A percentile compares a stretch with the other conserved stretches of the same genome.
phyloP scores from a whole-genome alignment of 2,113 vertebrate species.

The Brachyhypopomus occidentalis region DNA sequence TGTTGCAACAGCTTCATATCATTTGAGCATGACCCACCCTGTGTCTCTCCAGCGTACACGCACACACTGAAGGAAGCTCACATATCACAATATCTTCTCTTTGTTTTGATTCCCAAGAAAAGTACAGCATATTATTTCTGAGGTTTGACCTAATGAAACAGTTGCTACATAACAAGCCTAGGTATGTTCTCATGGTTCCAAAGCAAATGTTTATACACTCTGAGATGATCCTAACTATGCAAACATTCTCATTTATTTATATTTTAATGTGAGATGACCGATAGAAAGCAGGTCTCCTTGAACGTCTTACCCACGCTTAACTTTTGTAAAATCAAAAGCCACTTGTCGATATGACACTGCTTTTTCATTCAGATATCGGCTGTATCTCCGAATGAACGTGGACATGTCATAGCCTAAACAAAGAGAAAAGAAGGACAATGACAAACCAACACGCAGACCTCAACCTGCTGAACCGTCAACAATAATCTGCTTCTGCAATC shows the following conservation, averaged over 20 bases:
- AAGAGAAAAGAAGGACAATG: not conserved
- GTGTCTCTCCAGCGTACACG: not conserved
- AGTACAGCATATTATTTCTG: not conserved
- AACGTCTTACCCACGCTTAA: conserved; percentile 91
- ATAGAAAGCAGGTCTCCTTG: not conserved
- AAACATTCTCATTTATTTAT: not conserved
- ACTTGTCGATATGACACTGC: conserved; percentile 99
- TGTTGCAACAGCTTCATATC: not conserved
- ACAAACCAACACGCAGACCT: not conserved
- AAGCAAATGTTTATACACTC: not conserved
- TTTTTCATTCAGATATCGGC: conserved; percentile 97
- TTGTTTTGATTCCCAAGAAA: not conserved
- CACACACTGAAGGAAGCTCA: not conserved
- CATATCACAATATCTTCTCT: not conserved
- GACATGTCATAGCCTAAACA: conserved; percentile 94
- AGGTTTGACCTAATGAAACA: not conserved
- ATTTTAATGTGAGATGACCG: not conserved
- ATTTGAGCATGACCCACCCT: no score
- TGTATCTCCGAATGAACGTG: conserved; percentile 96
- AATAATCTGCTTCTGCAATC: no score
- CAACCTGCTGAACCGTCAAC: no score
- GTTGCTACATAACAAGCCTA: no score
- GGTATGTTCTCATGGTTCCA: not conserved
- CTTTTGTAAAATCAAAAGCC: conserved; percentile 99
- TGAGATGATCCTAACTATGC: not conserved